Evolutionary conservation across 37 sponge, comb jelly and placozoan genomes (phyloP).

Genomic region (Oopsacas minuta): DNA sequence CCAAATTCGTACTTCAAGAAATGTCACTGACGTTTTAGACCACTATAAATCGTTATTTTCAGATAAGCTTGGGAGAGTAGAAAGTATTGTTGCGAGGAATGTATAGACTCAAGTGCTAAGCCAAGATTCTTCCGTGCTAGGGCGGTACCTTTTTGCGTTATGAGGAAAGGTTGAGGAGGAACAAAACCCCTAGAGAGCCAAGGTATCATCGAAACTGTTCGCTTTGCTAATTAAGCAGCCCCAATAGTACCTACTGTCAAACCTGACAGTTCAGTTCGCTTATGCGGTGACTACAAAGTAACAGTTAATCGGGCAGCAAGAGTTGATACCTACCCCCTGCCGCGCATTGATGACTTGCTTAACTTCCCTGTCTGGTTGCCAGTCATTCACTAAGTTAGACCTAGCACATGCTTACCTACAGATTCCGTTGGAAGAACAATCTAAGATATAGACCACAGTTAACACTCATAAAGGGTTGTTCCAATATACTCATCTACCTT

Average conservation of each 20-base stretch:
- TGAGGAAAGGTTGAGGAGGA: background rate
- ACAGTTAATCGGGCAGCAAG: slow-evolving; percentile 22
- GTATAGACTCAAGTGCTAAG: background rate
- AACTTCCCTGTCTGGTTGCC: slow-evolving; percentile 9
- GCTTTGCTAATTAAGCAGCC: slow-evolving; percentile 20
- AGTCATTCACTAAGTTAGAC: slow-evolving; percentile 25
- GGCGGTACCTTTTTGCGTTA: slow-evolving; percentile 27
- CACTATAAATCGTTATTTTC: background rate
- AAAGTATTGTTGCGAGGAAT: background rate
- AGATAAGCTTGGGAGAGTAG: background rate
- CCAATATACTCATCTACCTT: slow-evolving; percentile 20
- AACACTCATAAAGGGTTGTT: slow-evolving; percentile 25
- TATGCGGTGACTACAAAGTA: slow-evolving; percentile 30
- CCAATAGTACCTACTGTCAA: slow-evolving; percentile 28
- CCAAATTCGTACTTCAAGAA: background rate
- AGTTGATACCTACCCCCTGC: slow-evolving; percentile 25
- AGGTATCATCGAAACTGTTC: slow-evolving; percentile 17
- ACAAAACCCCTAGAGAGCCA: background rate
- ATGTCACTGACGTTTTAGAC: background rate
- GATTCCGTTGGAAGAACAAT: slow-evolving; percentile 21
- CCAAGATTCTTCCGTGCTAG: slow-evolving; percentile 19
- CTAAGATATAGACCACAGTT: slow-evolving; percentile 1
- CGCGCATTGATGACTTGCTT: slow-evolving; percentile 18
- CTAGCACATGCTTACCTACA: slow-evolving; percentile 25
- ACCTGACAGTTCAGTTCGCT: slow-evolving; percentile 14